phyloP scores from a whole-genome alignment of 1,140 invertebrate genomes.

The Carcinoscorpius rotundicauda region DNA sequence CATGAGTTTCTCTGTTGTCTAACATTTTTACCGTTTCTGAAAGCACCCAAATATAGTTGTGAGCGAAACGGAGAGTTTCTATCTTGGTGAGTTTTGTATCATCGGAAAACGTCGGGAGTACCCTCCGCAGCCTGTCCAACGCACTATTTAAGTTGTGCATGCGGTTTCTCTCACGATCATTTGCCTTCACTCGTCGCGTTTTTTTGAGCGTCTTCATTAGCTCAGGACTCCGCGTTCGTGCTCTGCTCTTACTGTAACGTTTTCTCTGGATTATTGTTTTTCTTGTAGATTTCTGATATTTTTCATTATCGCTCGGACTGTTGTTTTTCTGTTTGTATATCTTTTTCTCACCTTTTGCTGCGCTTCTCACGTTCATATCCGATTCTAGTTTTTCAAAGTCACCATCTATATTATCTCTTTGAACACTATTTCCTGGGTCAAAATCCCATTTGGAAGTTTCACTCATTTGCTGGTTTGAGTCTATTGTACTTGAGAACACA shows the following conservation, averaged over 20 bases:
- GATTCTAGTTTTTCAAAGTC: too few relatives aligned
- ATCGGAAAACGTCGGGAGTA: slow-evolving; percentile 28
- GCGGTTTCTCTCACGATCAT: slow-evolving; percentile 41
- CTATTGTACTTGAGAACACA: too few relatives aligned
- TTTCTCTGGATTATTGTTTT: slow-evolving; percentile 3
- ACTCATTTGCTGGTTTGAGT: too few relatives aligned
- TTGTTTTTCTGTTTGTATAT: too few relatives aligned
- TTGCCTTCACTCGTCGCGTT: slow-evolving; percentile 39
- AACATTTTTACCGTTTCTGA: slow-evolving; percentile 32
- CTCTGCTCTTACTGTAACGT: slow-evolving; percentile 15
- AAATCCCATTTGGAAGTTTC: too few relatives aligned
- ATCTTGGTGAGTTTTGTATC: slow-evolving; percentile 45
- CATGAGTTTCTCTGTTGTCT: slow-evolving; percentile 10
- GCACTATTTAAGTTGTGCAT: slow-evolving; percentile 46
- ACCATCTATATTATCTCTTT: too few relatives aligned
- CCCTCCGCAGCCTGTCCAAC: slow-evolving; percentile 35
- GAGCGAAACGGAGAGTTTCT: slow-evolving; percentile 42
- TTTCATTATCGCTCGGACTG: too few relatives aligned
- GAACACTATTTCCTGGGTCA: too few relatives aligned
- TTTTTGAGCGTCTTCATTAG: slow-evolving; percentile 27
- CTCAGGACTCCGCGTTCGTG: slow-evolving; percentile 13
- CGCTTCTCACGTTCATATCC: too few relatives aligned
- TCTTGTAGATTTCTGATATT: too few relatives aligned
- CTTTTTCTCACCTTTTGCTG: too few relatives aligned
- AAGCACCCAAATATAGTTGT: slow-evolving; percentile 40